phyloP scores from a whole-genome alignment of 1,140 invertebrate species.

The Parasteatoda tepidariorum region DNA sequence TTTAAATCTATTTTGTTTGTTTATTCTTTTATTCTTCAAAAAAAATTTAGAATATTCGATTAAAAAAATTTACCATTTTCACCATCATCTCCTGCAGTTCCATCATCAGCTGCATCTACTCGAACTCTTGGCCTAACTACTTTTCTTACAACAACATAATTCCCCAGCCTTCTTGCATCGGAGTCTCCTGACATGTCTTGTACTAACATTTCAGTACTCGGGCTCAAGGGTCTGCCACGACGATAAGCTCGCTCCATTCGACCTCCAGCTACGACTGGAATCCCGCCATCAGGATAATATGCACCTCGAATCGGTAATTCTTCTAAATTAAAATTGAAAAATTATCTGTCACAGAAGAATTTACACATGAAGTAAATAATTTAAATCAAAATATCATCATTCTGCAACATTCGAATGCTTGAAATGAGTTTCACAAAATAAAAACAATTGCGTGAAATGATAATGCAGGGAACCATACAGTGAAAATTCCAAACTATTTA shows the following conservation, averaged over 20 bases:
- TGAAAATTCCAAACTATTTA: too few relatives aligned
- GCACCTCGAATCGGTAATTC: slow-evolving; percentile 1
- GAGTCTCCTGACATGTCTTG: slow-evolving; percentile 13
- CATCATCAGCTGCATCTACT: slow-evolving; percentile 20
- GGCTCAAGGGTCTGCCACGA: slow-evolving; percentile 34
- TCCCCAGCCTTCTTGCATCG: slow-evolving; percentile 29
- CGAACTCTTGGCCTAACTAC: slow-evolving; percentile 42
- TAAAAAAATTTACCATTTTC: slow-evolving; percentile 11
- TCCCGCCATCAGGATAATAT: slow-evolving; percentile 44
- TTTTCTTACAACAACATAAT: slow-evolving; percentile 53
- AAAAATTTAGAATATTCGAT: neutral
- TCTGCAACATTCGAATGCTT: neutral
- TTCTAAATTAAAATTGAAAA: neutral
- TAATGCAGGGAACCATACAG: too few relatives aligned
- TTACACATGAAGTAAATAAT: neutral
- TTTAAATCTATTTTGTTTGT: too few relatives aligned
- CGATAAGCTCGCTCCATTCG: slow-evolving; percentile 51
- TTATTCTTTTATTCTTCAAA: too few relatives aligned
- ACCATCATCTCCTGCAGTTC: neutral
- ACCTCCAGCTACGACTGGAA: slow-evolving; percentile 26
- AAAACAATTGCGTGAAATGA: too few relatives aligned
- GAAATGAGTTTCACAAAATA: too few relatives aligned
- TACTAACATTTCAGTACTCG: slow-evolving; percentile 27
- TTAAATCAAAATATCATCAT: too few relatives aligned
- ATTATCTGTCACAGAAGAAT: neutral